Conservation (phyloP, 2,797 vertebrate species). For the Meda fulgida region DNA sequence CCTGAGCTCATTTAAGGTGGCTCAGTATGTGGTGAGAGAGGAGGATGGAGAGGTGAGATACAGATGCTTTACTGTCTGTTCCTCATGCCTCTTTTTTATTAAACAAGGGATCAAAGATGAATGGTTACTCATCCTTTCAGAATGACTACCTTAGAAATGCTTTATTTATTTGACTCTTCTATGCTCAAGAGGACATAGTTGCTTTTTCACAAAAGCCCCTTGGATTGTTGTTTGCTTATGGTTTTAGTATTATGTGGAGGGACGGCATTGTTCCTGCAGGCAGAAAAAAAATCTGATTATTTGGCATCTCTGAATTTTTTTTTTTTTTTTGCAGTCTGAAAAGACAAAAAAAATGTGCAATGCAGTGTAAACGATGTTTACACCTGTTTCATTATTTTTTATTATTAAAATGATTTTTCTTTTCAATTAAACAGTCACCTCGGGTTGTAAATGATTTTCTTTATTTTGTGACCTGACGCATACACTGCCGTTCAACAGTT, state of each 20-base stretch:
- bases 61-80: background rate
- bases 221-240: background rate
- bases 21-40: slow-evolving; percentile 97
- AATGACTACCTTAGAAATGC: background rate
- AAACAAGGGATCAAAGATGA: slow-evolving; percentile 18
- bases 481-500: background rate
- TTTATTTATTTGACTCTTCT: background rate
- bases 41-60: slow-evolving; percentile 93
- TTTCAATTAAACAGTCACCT: background rate
- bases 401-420: background rate
- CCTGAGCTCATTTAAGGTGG: slow-evolving; percentile 99
- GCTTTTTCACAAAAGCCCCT: background rate
- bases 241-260: background rate
- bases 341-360: background rate
- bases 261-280: background rate
- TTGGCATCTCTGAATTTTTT: background rate
- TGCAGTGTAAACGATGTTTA: background rate
- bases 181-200: background rate
- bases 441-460: background rate
- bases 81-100: background rate
- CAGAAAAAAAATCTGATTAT: background rate
- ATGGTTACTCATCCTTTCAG: background rate
- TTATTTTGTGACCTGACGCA: background rate
- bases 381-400: background rate
- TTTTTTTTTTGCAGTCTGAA: slow-evolving; percentile 10